These are phyloP conservation scores for Aspidiotus destructor DNA, from an alignment of 2,888 invertebrate genomes.

Conservation along the genomic window DNA sequence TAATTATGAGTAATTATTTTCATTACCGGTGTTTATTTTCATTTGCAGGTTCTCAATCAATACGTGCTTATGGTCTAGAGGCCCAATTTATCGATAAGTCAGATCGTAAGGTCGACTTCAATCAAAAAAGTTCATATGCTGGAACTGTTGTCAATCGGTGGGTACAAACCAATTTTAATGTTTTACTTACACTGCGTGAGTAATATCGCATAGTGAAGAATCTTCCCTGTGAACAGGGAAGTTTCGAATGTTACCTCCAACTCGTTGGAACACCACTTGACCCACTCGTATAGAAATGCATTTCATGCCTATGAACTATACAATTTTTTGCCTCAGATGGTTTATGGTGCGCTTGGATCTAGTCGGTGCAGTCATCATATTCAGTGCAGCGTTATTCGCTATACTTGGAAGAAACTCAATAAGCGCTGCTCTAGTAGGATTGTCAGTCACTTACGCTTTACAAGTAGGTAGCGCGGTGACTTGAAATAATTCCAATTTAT, in stretches of 20 bases:
- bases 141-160: constrained; percentile 78
- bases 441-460: constrained; percentile 78
- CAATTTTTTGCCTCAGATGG: constrained; percentile 56
- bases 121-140: constrained; percentile 87
- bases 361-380: constrained; percentile 90
- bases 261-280: no score
- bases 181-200: no score
- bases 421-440: constrained; percentile 70
- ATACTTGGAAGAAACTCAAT: constrained; percentile 64
- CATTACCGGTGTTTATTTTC: background rate
- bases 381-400: constrained; percentile 88
- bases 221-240: no score
- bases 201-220: no score
- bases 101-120: constrained; percentile 79
- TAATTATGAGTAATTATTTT: background rate
- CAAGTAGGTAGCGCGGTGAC: constrained; percentile 52
- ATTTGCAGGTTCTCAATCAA: constrained; percentile 55
- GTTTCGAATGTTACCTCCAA: no score
- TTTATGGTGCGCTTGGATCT: constrained; percentile 88
- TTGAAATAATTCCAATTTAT: no score
- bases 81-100: constrained; percentile 79
- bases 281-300: no score
- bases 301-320: no score
- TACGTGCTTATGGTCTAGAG: constrained; percentile 74
- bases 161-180: constrained; percentile 12